phyloP scores from a whole-genome alignment of 2,113 vertebrate species.

The Elephantulus edwardii region DNA sequence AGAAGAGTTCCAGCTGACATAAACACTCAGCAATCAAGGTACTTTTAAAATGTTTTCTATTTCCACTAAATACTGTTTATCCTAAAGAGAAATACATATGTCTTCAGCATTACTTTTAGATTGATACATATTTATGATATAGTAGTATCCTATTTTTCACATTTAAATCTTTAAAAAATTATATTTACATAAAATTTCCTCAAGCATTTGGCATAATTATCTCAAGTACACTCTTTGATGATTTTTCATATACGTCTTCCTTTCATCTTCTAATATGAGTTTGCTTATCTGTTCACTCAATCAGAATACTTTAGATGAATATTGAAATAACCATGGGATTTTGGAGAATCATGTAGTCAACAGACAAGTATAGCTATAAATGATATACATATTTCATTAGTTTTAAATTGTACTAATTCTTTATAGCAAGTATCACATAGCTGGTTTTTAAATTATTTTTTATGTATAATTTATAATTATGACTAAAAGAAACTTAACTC shows the following conservation, averaged over 20 bases:
- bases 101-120: slow-evolving; percentile 69
- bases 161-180: slow-evolving; percentile 69
- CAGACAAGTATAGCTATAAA: slow-evolving; percentile 18
- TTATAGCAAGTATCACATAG: slow-evolving; percentile 21
- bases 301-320: slow-evolving; percentile 71
- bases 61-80: slow-evolving; percentile 71
- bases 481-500: slow-evolving; percentile 48
- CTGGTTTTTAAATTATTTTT: slow-evolving; percentile 42
- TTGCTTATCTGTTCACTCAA: slow-evolving; percentile 66
- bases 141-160: slow-evolving; percentile 57
- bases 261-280: slow-evolving; percentile 52
- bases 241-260: slow-evolving; percentile 21
- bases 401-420: slow-evolving; percentile 56
- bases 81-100: slow-evolving; percentile 69
- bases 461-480: slow-evolving; percentile 28
- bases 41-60: slow-evolving; percentile 61
- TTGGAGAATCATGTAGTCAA: slow-evolving; percentile 68
- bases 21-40: slow-evolving; percentile 65
- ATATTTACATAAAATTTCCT: slow-evolving; percentile 70
- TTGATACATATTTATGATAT: slow-evolving; percentile 82
- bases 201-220: slow-evolving; percentile 65
- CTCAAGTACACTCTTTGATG: slow-evolving; percentile 48
- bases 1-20: slow-evolving; percentile 34
- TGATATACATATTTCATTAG: slow-evolving; percentile 53
- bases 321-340: slow-evolving; percentile 67